Evolutionary conservation across 2,113 vertebrate species (phyloP).

Genomic region (Cryptomyrus ogoouensis): DNA sequence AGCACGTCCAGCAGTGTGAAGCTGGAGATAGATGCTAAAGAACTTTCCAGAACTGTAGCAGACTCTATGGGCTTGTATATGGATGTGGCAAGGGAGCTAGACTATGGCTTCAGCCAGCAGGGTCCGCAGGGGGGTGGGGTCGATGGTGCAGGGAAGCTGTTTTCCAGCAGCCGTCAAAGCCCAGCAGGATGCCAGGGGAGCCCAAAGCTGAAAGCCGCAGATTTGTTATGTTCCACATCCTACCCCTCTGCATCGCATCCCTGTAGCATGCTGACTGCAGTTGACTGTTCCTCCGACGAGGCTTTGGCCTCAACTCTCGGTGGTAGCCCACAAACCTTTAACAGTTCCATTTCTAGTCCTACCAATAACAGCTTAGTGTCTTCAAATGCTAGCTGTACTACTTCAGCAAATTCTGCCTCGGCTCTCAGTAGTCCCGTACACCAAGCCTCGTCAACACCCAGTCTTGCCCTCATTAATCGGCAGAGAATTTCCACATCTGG

Average conservation of each 20-base stretch:
- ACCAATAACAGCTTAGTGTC: constrained; percentile 80
- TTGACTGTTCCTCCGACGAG: constrained; percentile 63
- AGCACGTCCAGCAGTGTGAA: constrained; percentile 66
- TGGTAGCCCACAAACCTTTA: constrained; percentile 75
- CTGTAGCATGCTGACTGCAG: constrained; percentile 50
- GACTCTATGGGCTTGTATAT: constrained; percentile 98
- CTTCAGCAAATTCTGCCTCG: constrained; percentile 66
- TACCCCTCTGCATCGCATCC: constrained; percentile 54
- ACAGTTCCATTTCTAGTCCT: constrained; percentile 67
- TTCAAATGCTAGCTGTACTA: constrained; percentile 76
- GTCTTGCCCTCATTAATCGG: constrained; percentile 67
- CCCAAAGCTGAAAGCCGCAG: constrained; percentile 55
- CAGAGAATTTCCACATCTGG: constrained; percentile 74
- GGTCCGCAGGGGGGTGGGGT: constrained; percentile 46
- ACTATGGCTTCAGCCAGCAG: constrained; percentile 77
- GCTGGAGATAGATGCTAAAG: constrained; percentile 85
- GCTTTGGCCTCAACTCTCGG: constrained; percentile 68
- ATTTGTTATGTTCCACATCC: constrained; percentile 39
- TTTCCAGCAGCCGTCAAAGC: constrained; percentile 71
- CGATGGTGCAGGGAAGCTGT: constrained; percentile 76
- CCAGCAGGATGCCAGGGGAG: constrained; percentile 60
- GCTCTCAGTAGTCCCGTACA: constrained; percentile 71
- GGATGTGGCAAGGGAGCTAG: constrained; percentile 86
- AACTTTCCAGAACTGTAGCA: constrained; percentile 89
- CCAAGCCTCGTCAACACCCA: constrained; percentile 64